phyloP scores from a whole-genome alignment of 2,888 invertebrate species.

The Boloria selene region DNA sequence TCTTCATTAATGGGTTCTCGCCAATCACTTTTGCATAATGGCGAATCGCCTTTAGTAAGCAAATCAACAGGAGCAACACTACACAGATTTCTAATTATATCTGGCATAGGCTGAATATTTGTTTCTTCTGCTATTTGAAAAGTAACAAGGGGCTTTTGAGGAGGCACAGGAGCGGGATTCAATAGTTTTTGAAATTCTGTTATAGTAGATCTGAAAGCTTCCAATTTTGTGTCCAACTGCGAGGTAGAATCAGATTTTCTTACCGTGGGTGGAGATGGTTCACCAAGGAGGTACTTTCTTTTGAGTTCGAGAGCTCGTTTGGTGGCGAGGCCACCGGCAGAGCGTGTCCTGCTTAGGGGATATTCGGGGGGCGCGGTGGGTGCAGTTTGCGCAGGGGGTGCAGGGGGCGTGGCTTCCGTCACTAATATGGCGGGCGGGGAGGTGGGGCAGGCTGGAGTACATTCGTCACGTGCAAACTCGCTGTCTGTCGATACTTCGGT shows the following conservation, averaged over 20 bases:
- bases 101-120: slow-evolving; percentile 82
- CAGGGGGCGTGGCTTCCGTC: slow-evolving; percentile 90
- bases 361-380: slow-evolving; percentile 84
- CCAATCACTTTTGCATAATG: slow-evolving; percentile 59
- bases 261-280: slow-evolving; percentile 86
- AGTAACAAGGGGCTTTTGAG: slow-evolving; percentile 54
- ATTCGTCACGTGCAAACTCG: slow-evolving; percentile 93
- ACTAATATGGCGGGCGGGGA: slow-evolving; percentile 90
- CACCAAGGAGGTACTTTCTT: slow-evolving; percentile 91
- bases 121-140: slow-evolving; percentile 67
- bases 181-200: slow-evolving; percentile 94
- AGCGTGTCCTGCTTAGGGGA: slow-evolving; percentile 90
- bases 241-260: slow-evolving; percentile 92
- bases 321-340: slow-evolving; percentile 93
- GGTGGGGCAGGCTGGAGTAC: slow-evolving; percentile 82
- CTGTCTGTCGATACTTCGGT: slow-evolving; percentile 97
- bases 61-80: slow-evolving; percentile 68
- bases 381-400: slow-evolving; percentile 84
- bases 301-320: slow-evolving; percentile 93
- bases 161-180: slow-evolving; percentile 86
- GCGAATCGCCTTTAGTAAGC: slow-evolving; percentile 62
- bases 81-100: slow-evolving; percentile 79
- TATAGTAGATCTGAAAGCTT: slow-evolving; percentile 92
- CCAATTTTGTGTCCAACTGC: slow-evolving; percentile 91
- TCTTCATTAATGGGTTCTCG: slow-evolving; percentile 76